Percentiles rank a stretch among this genome's conserved stretches.
These are phyloP conservation scores for Alligator mississippiensis DNA, from an alignment of 2,113 vertebrate species.

Conservation along the genomic window DNA sequence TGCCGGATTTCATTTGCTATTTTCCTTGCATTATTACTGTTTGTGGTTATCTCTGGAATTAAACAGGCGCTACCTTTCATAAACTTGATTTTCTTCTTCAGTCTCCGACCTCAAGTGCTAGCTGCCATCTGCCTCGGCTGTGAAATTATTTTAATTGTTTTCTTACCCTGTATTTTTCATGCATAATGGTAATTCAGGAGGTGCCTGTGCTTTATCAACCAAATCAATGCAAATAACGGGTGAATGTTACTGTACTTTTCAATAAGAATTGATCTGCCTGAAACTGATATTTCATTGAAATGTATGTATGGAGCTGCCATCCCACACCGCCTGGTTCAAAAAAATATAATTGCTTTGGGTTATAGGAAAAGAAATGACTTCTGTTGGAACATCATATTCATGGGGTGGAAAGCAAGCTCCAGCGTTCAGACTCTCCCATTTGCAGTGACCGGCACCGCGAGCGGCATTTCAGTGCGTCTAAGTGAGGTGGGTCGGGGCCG, in stretches of 20 bases:
- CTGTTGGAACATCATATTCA: not conserved
- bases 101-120: not conserved
- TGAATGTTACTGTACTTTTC: slow-evolving; percentile 11
- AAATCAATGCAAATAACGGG: not conserved
- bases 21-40: not conserved
- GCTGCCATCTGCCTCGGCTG: not conserved
- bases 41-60: not conserved
- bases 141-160: not conserved
- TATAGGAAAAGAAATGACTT: slow-evolving; percentile 32
- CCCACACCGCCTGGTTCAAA: not conserved
- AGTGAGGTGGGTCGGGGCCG: not conserved
- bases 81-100: not conserved
- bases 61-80: not conserved
- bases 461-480: not conserved
- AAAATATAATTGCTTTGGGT: slow-evolving; percentile 15
- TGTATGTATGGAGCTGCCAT: not conserved
- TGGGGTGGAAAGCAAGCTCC: not conserved
- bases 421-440: not conserved
- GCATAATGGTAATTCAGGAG: not conserved
- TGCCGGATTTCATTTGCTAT: not conserved
- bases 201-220: not conserved
- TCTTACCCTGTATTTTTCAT: rapidly evolving
- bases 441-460: rapidly evolving
- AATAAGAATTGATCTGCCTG: not conserved
- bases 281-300: not conserved